These are phyloP conservation scores for Agriopis leucophaearia DNA, from an alignment of 2,888 invertebrate genomes.

Conservation along the genomic window DNA sequence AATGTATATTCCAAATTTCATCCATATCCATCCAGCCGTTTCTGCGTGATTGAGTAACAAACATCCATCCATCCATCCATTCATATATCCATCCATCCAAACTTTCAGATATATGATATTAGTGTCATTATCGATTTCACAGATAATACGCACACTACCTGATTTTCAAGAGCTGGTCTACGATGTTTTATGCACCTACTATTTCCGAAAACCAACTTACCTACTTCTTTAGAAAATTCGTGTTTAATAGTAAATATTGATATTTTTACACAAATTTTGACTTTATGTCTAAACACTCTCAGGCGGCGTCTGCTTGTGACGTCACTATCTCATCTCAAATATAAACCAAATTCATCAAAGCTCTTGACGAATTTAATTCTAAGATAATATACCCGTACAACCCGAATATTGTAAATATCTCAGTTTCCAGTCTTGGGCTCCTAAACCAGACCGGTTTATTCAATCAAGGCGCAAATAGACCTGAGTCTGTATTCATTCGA, in stretches of 20 bases:
- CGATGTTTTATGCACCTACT: no score
- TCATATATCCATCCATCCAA: neutral
- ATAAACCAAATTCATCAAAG: neutral
- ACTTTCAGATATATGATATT: neutral
- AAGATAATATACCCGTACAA: slow-evolving; percentile 3
- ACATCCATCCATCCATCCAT: no score
- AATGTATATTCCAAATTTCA: no score
- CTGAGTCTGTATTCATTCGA: neutral
- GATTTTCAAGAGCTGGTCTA: no score
- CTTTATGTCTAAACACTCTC: no score
- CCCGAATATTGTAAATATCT: slow-evolving; percentile 18
- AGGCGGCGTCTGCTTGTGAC: neutral
- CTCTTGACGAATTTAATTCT: neutral
- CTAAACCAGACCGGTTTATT: slow-evolving; percentile 27
- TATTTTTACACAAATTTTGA: neutral
- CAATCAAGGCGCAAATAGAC: slow-evolving; percentile 36
- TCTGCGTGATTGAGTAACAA: no score
- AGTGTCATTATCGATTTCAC: no score
- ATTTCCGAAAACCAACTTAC: no score
- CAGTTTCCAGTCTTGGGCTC: slow-evolving; percentile 24
- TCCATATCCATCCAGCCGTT: no score
- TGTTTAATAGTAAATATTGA: no score
- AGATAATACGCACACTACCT: no score
- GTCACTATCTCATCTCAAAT: neutral
- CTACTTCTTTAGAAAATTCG: no score